These are phyloP conservation scores for Ahaetulla prasina DNA, from an alignment of 2,113 vertebrate species.

Conservation along the genomic window DNA sequence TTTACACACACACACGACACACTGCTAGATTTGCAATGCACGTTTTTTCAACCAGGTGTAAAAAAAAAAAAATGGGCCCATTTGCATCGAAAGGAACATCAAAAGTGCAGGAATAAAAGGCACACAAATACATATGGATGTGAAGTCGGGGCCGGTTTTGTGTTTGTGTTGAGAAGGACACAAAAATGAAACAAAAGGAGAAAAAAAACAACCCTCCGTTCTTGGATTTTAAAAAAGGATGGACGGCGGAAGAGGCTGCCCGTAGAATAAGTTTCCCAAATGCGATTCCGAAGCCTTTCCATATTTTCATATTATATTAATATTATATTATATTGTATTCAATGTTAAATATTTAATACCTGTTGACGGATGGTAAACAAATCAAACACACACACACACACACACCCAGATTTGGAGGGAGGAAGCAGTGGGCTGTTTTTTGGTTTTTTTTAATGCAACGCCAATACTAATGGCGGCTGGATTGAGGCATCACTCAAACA, in stretches of 20 bases:
- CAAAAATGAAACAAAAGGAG: background rate
- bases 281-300: background rate
- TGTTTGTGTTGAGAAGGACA: background rate
- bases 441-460: background rate
- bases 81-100: background rate
- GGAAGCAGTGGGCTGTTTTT: too few relatives aligned
- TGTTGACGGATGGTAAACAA: background rate
- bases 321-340: too few relatives aligned
- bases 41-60: background rate
- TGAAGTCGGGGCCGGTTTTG: background rate
- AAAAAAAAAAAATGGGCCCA: background rate
- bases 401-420: background rate
- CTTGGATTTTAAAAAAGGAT: background rate
- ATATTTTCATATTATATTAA: background rate
- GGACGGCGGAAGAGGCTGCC: accelerated
- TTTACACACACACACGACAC: too few relatives aligned
- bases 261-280: background rate
- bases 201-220: background rate
- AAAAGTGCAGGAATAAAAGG: background rate
- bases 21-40: background rate
- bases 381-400: too few relatives aligned
- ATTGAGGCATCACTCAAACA: background rate
- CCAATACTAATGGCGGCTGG: background rate
- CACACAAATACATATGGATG: background rate
- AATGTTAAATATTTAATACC: background rate